A percentile compares a stretch with the other conserved stretches of the same genome.
Conservation (phyloP, 2,113 vertebrate species). For the Alexandromys fortis region DNA sequence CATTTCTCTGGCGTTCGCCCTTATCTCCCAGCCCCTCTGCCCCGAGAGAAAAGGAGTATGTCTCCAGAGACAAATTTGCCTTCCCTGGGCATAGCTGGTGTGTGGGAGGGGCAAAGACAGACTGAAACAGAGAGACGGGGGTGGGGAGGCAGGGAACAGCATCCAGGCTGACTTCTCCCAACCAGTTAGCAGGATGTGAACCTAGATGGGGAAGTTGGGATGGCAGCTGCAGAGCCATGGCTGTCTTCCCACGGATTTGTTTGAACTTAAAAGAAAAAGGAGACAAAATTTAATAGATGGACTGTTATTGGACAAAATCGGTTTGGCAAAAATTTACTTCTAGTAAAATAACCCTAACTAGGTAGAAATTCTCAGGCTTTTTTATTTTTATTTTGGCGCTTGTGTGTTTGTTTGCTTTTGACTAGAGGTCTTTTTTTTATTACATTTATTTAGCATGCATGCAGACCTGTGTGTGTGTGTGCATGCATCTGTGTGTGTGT, state of each 20-base stretch:
- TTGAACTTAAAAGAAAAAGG: slow-evolving; percentile 22
- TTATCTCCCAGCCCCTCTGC: not conserved
- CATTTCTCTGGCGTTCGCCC: rapidly evolving
- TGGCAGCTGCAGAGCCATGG: rapidly evolving
- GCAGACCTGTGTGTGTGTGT: not conserved
- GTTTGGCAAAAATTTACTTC: not conserved
- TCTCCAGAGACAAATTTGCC: not conserved
- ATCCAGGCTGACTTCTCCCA: not conserved
- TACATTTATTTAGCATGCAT: not conserved
- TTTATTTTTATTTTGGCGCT: not conserved
- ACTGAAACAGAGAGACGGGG: not conserved
- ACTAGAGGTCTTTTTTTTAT: not conserved
- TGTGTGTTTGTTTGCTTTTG: not conserved
- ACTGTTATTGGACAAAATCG: not conserved
- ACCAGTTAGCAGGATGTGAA: not conserved
- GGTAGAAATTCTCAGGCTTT: not conserved
- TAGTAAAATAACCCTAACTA: not conserved
- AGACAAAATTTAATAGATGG: not conserved
- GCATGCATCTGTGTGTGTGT: not conserved
- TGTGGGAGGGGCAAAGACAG: not conserved
- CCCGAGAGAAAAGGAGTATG: not conserved
- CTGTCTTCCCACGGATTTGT: not conserved
- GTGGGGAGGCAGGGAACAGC: not conserved
- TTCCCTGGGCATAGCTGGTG: not conserved
- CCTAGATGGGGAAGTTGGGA: not conserved